Evolutionary conservation across 2,797 vertebrate species (phyloP).

Genomic region (Gymnocypris eckloni): DNA sequence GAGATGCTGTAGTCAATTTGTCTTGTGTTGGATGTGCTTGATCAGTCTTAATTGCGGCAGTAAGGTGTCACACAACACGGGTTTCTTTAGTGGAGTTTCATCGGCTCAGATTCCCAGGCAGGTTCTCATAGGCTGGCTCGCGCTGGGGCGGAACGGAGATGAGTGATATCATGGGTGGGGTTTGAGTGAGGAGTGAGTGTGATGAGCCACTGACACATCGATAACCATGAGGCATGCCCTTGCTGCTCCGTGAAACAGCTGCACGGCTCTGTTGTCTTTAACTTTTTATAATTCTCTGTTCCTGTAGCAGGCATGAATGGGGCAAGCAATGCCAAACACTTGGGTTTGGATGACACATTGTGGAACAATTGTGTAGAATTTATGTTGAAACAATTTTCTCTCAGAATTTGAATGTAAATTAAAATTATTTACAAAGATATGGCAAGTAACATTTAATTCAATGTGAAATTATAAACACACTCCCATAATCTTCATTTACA

Average conservation of each 20-base stretch:
- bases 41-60: conserved; percentile 78
- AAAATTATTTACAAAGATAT: not conserved
- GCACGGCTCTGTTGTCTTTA: conserved; percentile 30
- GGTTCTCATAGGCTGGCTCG: conserved; percentile 75
- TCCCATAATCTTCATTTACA: not conserved
- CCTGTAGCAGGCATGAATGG: not conserved
- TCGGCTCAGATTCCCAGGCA: conserved; percentile 75
- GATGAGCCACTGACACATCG: conserved; percentile 74
- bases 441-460: not conserved
- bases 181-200: conserved; percentile 60
- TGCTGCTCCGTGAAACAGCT: conserved; percentile 64
- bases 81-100: conserved; percentile 70
- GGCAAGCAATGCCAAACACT: not conserved
- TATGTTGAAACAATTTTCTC: not conserved
- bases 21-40: conserved; percentile 47
- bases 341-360: not conserved
- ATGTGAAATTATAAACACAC: not conserved
- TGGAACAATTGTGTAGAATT: not conserved
- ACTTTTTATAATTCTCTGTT: not conserved
- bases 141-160: conserved; percentile 80
- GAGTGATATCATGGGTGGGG: conserved; percentile 75
- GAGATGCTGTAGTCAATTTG: conserved; percentile 45
- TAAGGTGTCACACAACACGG: conserved; percentile 76
- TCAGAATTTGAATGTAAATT: not conserved
- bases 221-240: conserved; percentile 64